phyloP scores from a whole-genome alignment of 2,113 vertebrate species.

The Dendropsophus ebraccatus region DNA sequence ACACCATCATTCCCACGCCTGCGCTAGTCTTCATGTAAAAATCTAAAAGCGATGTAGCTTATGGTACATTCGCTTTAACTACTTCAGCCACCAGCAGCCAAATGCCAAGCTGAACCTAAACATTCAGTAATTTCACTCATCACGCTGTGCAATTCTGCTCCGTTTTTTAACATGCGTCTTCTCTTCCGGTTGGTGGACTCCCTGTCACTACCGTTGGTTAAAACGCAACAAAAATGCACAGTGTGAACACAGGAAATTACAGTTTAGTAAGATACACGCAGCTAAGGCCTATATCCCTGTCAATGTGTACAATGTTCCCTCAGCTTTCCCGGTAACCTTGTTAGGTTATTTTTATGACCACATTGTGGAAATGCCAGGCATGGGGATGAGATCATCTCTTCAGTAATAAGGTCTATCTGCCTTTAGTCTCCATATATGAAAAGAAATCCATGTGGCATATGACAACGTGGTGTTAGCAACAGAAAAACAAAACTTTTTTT shows the following conservation, averaged over 20 bases:
- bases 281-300: not conserved
- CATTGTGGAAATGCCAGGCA: slow-evolving; percentile 48
- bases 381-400: slow-evolving; percentile 44
- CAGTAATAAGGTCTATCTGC: slow-evolving; percentile 2
- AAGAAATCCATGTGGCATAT: not conserved
- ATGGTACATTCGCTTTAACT: no score
- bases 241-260: not conserved
- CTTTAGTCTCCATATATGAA: slow-evolving; percentile 42
- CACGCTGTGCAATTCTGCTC: no score
- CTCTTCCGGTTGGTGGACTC: no score
- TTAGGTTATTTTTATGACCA: slow-evolving; percentile 55
- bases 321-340: slow-evolving; percentile 19
- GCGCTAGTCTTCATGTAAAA: no score
- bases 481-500: not conserved
- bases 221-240: no score
- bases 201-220: no score
- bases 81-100: no score
- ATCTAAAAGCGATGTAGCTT: no score
- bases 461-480: not conserved
- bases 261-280: not conserved
- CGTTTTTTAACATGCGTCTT: no score
- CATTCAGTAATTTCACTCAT: no score
- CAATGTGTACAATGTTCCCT: slow-evolving; percentile 37
- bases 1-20: no score
- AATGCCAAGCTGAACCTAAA: no score